Evolutionary conservation across 2,888 invertebrate species (phyloP), one percentile per base, ranked within the genome.

Genomic region (Ornithoptera priamus): DNA sequence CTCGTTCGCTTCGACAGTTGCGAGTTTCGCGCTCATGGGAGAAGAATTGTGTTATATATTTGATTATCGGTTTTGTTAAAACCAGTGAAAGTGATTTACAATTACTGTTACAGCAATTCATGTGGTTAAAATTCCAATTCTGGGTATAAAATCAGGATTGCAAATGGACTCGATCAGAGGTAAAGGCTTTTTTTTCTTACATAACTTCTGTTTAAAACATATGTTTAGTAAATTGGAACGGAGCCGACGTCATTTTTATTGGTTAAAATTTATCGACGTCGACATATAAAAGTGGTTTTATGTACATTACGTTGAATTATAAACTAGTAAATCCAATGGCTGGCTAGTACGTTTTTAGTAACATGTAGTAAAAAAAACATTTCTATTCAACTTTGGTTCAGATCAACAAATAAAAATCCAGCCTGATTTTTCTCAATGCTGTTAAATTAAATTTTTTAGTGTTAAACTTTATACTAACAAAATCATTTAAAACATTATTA

Each of bases 91-190:
- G 85, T 86, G 86, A 76, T 77, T 75, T 46, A 80, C 80, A 74
- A 71, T 75, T 73, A 75, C 74, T 75, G 73, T 75, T 75, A 65
- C 66, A 71, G 71, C 69, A 77, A 75, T 81, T 81, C 78, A 83
- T 83, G 84, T 86, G 81, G 76, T 77, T 76, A 77, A 81, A 77
- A 79, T 77, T 77, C 76, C 71, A 72, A 74, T 75, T 53, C 73
- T 71, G 72, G 76, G 78, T 70, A 76, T 71, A 77, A 71, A 73
- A 76, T 69, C 71, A 77, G 81, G 81, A 83, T 83, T 81, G 76
- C 83, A 82, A 85, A 90, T 90, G 90, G 90, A 88, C 77, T 80
- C 85, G 72, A 74, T 85, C 74, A 86, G 84, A 90, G 90, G 90
- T 90, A 80, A 85, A 77, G 79, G 72, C 68, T 75, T 75, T 84